phyloP scores from a whole-genome alignment of 2,797 vertebrate species.

The Rhadinocentrus ornatus region DNA sequence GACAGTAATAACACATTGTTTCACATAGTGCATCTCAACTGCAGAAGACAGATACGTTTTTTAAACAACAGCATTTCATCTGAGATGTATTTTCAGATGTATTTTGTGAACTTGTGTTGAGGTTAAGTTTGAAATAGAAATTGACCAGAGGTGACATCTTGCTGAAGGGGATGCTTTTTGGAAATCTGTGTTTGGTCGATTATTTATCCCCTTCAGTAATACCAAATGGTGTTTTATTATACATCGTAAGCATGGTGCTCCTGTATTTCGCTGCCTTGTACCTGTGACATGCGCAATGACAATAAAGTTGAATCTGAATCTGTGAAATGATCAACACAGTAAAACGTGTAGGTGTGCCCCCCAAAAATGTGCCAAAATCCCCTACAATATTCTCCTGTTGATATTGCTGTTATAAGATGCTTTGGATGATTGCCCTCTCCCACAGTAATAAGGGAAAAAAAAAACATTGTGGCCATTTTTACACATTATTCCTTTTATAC shows the following conservation, averaged over 20 bases:
- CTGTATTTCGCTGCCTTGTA: too few relatives aligned
- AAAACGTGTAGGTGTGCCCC: not conserved
- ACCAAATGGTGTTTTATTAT: not conserved
- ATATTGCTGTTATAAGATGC: too few relatives aligned
- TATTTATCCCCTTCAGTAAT: not conserved
- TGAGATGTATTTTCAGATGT: constrained; percentile 23
- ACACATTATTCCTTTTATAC: too few relatives aligned
- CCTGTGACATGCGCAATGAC: too few relatives aligned
- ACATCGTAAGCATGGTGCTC: not conserved
- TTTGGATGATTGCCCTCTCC: too few relatives aligned
- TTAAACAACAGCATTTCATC: constrained; percentile 27
- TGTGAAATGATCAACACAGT: not conserved
- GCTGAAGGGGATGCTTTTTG: constrained; percentile 15
- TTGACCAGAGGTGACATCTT: constrained; percentile 50
- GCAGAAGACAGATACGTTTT: constrained; percentile 15
- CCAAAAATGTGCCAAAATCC: too few relatives aligned
- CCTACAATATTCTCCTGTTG: too few relatives aligned
- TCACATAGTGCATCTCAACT: constrained; percentile 37
- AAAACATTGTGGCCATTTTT: too few relatives aligned
- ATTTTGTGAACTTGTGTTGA: constrained; percentile 23
- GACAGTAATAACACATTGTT: constrained; percentile 24
- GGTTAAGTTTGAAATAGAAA: constrained; percentile 43
- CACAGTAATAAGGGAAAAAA: too few relatives aligned
- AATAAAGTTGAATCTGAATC: too few relatives aligned
- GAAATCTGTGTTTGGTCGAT: not conserved